These are phyloP conservation scores for Gasteruption jaculator DNA, from an alignment of 2,888 invertebrate species.

Conservation along the genomic window DNA sequence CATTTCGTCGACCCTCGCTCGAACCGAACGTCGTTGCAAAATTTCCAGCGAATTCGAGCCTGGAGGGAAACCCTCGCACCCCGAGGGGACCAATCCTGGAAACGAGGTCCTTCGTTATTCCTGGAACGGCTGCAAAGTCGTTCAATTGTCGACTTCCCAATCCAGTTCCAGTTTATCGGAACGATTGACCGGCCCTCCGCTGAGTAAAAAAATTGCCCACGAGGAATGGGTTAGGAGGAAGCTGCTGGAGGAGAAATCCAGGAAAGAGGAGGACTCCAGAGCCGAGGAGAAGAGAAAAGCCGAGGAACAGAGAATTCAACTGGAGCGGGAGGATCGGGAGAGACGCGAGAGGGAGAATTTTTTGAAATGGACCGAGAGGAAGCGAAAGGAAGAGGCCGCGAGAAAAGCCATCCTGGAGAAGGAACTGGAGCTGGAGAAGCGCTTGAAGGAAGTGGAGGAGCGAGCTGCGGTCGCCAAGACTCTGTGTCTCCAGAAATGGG, in stretches of 20 bases:
- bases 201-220: conserved; percentile 45
- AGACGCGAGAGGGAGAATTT: conserved; percentile 50
- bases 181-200: conserved; percentile 20
- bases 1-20: conserved; percentile 21
- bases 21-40: conserved; percentile 26
- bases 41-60: too few species aligned
- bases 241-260: conserved; percentile 36
- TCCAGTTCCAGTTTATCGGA: conserved; percentile 26
- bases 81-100: too few species aligned
- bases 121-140: conserved; percentile 30
- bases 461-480: conserved; percentile 37
- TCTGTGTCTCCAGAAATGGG: conserved; percentile 53
- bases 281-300: conserved; percentile 25
- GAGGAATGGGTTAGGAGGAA: conserved; percentile 59
- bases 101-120: too few species aligned
- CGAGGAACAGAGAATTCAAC: conserved; percentile 29
- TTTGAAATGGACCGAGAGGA: conserved; percentile 47
- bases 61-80: too few species aligned
- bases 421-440: conserved; percentile 52
- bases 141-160: conserved; percentile 31
- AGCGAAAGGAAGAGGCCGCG: conserved; percentile 48
- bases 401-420: conserved; percentile 51
- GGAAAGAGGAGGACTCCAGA: conserved; percentile 39
- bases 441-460: conserved; percentile 41
- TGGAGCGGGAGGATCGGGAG: conserved; percentile 43